phyloP scores from a whole-genome alignment of 1,140 invertebrate species.

The Lutraria rhynchaena region DNA sequence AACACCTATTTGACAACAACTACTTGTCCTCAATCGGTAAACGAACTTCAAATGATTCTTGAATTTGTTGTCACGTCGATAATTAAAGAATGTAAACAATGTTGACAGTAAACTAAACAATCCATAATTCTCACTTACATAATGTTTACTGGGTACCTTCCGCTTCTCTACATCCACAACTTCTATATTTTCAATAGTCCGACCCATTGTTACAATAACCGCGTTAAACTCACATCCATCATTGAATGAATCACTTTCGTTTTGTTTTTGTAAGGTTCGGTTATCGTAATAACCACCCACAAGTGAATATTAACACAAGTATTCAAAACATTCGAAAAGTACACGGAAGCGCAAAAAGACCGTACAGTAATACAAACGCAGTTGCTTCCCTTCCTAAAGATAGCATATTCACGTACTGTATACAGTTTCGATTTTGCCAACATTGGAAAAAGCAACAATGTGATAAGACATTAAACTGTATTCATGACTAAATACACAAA shows the following conservation, averaged over 20 bases:
- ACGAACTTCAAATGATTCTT: background rate
- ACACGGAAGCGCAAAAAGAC: too few species aligned
- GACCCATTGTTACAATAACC: constrained; percentile 11
- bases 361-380: too few species aligned
- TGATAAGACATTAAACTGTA: too few species aligned
- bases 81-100: background rate
- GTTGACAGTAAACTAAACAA: background rate
- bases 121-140: constrained; percentile 60
- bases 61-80: background rate
- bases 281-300: too few species aligned
- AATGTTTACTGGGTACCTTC: constrained; percentile 70
- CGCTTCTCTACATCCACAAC: constrained; percentile 69
- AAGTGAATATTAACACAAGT: too few species aligned
- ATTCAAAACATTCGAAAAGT: too few species aligned
- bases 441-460: too few species aligned
- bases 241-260: constrained; percentile 23
- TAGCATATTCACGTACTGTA: too few species aligned
- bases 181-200: constrained; percentile 60
- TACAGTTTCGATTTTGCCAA: too few species aligned
- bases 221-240: background rate
- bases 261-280: constrained; percentile 21
- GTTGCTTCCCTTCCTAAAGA: too few species aligned
- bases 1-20: too few species aligned
- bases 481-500: too few species aligned
- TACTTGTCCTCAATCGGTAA: background rate